Evolutionary conservation across 2,113 vertebrate genomes (phyloP).

Genomic region (Phalacrocorax brasilianus): DNA sequence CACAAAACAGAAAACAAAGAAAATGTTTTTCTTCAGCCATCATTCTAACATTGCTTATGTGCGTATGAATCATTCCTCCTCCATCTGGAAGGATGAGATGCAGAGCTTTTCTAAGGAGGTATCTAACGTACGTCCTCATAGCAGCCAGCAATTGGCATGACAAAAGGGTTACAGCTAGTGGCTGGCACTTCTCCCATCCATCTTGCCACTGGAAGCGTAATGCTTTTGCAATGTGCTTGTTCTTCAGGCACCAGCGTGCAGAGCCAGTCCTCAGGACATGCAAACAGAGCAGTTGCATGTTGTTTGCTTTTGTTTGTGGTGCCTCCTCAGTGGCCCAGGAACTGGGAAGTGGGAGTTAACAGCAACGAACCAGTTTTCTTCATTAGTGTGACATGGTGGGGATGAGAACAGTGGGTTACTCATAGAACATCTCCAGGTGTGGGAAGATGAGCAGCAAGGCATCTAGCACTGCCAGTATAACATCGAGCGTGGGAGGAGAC

Average conservation of each 20-base stretch:
- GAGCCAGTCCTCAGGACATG: neutral
- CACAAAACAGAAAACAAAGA: conserved; percentile 37
- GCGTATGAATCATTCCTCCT: conserved; percentile 46
- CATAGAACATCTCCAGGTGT: neutral
- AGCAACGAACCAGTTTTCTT: neutral
- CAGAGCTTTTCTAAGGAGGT: conserved; percentile 46
- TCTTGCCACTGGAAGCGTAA: conserved; percentile 49
- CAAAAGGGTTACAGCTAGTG: conserved; percentile 54
- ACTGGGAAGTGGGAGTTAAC: neutral
- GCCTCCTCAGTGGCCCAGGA: neutral
- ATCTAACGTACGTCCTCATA: conserved; percentile 33
- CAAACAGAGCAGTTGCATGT: neutral
- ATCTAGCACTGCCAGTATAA: neutral
- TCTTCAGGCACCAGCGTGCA: neutral
- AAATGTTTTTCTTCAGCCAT: conserved; percentile 52
- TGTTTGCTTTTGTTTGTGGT: neutral
- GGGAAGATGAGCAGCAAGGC: neutral
- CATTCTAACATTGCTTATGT: conserved; percentile 21
- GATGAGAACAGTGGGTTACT: neutral
- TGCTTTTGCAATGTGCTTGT: conserved; percentile 8
- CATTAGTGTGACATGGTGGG: neutral
- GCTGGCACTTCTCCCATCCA: conserved; percentile 41
- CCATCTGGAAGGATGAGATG: conserved; percentile 58
- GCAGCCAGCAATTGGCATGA: conserved; percentile 54
- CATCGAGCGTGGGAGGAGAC: neutral